Conservation (phyloP, 2,888 invertebrate genomes). For the Opisthograptis luteolata region DNA sequence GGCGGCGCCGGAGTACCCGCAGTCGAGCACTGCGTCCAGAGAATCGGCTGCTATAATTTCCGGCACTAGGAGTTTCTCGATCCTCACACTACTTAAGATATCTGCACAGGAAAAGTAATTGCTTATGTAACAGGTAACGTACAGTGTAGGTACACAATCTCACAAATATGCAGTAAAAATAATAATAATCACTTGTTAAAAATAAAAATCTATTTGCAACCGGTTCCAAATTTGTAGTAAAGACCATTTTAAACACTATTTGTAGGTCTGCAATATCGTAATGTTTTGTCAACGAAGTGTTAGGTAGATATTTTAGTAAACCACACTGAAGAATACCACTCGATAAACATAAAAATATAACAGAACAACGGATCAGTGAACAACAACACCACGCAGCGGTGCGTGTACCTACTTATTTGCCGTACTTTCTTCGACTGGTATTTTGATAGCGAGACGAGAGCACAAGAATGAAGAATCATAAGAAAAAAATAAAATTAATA, state of each 20-base stretch:
- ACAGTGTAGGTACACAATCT: background rate
- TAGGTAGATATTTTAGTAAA: no score
- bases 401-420: no score
- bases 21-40: constrained; percentile 41
- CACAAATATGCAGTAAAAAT: background rate
- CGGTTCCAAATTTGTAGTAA: constrained; percentile 23
- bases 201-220: constrained; percentile 35
- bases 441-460: background rate
- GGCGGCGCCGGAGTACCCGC: constrained; percentile 40
- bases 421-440: background rate
- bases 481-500: no score
- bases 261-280: background rate
- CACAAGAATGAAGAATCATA: no score
- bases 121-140: no score
- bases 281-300: no score
- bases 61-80: constrained; percentile 49
- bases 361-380: no score
- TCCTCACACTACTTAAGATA: constrained; percentile 43
- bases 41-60: constrained; percentile 45
- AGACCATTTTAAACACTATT: constrained; percentile 22
- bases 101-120: constrained; percentile 28
- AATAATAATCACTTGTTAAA: constrained; percentile 34
- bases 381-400: no score
- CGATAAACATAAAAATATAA: no score
- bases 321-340: no score